Evolutionary conservation across 2,113 vertebrate species (phyloP), one percentile per base, ranked within the genome.

Genomic region (Cygnus buccinator): DNA sequence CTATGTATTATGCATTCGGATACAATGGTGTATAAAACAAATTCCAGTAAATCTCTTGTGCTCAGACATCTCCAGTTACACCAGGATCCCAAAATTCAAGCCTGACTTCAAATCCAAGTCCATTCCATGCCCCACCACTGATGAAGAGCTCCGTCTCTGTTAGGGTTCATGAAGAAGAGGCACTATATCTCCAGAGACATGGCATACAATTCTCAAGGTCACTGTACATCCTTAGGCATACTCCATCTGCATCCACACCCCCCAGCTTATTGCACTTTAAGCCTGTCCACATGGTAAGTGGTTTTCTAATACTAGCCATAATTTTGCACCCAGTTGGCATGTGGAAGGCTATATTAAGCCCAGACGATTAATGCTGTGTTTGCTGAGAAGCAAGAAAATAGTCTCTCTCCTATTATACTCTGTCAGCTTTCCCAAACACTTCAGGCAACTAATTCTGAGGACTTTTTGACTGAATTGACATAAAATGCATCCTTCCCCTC

Each of bases 331-430:
- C 96, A 94, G 58, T 95, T 96, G 96, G 94, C 94, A 93, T 94
- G 93, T 93, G 93, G 94, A 96, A 95, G 74, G 93, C 94, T 97
- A 96, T 97, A 97, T 97, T 95, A 97, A 97, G 91, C 94, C 87
- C 62, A 87, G 93, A 94, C 91, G 58, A 97, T 95, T 95, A 96
- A 95, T 97, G 95, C 84, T 76, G 71, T 85, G 89, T 96, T 96
- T 94, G 93, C 94, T 95, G 87, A 95, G 96, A 95, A 91, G 81
- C 39, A 95, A 96, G 96, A 95, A 97, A 95, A 97, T 79, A 95
- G 95, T 93, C 54, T 91, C 89, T 87, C 66, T 54, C 70, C 87
- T 94, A 96, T 95, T 95, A 94, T 91, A 95, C 74, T 89, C 92
- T 48, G 84, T 77, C 96, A 96, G 96, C 93, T 93, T 96, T 95